These are phyloP conservation scores for Ethmia dodecea DNA, from an alignment of 2,888 invertebrate genomes.

Conservation along the genomic window DNA sequence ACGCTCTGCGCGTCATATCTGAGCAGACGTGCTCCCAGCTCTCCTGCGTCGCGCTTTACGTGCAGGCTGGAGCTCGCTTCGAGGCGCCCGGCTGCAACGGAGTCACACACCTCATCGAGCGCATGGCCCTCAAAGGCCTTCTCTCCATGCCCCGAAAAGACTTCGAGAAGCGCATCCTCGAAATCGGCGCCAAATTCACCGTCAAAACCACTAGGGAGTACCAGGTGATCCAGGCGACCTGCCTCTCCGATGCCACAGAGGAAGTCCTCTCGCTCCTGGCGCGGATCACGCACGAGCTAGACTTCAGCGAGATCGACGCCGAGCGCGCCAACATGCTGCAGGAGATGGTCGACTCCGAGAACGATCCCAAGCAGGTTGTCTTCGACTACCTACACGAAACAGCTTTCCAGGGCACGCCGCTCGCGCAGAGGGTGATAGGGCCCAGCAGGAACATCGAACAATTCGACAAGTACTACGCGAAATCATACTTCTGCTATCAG, in stretches of 20 bases:
- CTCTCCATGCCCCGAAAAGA: slow-evolving; percentile 18
- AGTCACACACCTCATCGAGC: slow-evolving; percentile 54
- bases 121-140: slow-evolving; percentile 50
- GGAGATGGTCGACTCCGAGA: slow-evolving; percentile 48
- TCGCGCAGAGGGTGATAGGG: slow-evolving; percentile 71
- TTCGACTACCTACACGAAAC: slow-evolving; percentile 68
- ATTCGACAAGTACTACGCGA: slow-evolving; percentile 63
- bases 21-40: slow-evolving; percentile 23
- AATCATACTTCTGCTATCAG: slow-evolving; percentile 30
- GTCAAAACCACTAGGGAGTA: slow-evolving; percentile 44
- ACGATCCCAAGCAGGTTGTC: slow-evolving; percentile 40
- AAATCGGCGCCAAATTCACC: slow-evolving; percentile 31
- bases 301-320: slow-evolving; percentile 31
- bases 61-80: slow-evolving; percentile 48
- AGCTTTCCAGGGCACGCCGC: slow-evolving; percentile 67
- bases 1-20: slow-evolving; percentile 47
- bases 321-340: slow-evolving; percentile 39
- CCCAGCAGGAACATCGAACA: slow-evolving; percentile 79
- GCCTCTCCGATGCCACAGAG: slow-evolving; percentile 21
- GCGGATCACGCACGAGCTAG: slow-evolving; percentile 34
- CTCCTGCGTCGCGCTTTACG: slow-evolving; percentile 38
- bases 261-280: slow-evolving; percentile 28
- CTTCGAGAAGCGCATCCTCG: slow-evolving; percentile 26
- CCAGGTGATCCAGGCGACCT: slow-evolving; percentile 38
- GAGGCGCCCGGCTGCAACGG: slow-evolving; percentile 47